Percentiles rank a stretch among this genome's conserved stretches.
phyloP scores from a whole-genome alignment of 2,888 invertebrate species.

The Epirrhoe alternata region DNA sequence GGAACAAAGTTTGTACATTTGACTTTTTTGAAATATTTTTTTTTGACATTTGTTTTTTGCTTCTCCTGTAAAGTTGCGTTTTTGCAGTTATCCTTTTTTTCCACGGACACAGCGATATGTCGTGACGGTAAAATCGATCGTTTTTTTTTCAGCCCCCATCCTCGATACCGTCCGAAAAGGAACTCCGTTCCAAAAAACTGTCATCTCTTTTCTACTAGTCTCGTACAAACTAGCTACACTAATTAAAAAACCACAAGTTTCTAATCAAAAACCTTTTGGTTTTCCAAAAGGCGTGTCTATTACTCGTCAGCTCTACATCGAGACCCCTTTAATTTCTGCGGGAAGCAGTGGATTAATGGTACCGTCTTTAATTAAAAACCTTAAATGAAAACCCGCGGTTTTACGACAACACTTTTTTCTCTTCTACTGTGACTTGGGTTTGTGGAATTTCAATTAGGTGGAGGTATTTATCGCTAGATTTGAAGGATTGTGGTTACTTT shows the following conservation, averaged over 20 bases:
- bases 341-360: conserved; percentile 72
- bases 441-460: conserved; percentile 34
- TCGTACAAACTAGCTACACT: neutral
- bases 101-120: too few species aligned
- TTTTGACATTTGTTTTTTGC: too few species aligned
- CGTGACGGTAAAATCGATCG: too few species aligned
- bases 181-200: too few species aligned
- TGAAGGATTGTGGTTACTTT: conserved; percentile 12
- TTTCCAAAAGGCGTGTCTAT: conserved; percentile 26
- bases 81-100: too few species aligned
- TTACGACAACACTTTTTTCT: conserved; percentile 60
- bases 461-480: conserved; percentile 27
- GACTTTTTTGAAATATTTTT: too few species aligned
- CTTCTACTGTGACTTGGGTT: conserved; percentile 20
- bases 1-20: too few species aligned
- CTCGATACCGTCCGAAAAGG: too few species aligned
- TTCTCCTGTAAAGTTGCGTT: too few species aligned
- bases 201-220: too few species aligned
- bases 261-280: neutral
- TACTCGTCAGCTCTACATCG: conserved; percentile 36
- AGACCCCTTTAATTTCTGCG: conserved; percentile 65
- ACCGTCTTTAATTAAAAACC: conserved; percentile 76
- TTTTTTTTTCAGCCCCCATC: too few species aligned
- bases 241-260: neutral
- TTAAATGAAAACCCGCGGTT: conserved; percentile 66